phyloP scores from a whole-genome alignment of 2,797 vertebrate genomes.

The Leucoraja ocellata region DNA sequence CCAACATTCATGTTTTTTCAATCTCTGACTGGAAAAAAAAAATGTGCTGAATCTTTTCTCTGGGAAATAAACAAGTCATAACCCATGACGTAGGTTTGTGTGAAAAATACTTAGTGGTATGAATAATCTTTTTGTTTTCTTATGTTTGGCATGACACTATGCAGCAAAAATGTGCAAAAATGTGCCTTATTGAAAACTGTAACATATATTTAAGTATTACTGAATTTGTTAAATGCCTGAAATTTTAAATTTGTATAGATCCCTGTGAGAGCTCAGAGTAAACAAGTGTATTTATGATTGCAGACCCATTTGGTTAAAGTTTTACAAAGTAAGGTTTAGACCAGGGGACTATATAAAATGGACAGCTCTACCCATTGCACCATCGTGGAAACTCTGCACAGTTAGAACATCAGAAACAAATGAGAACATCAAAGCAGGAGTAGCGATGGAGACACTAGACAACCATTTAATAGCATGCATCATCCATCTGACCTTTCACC shows the following conservation, averaged over 20 bases:
- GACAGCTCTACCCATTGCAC: not conserved
- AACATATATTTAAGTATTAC: not conserved
- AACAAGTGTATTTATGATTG: not conserved
- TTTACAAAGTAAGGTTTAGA: not conserved
- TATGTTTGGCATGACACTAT: not conserved
- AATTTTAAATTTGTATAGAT: not conserved
- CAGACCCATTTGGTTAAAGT: not conserved
- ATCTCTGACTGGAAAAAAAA: not conserved
- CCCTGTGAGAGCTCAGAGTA: not conserved
- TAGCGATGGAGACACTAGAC: too few species aligned
- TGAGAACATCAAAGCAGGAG: too few species aligned
- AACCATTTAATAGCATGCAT: too few species aligned
- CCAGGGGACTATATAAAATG: not conserved
- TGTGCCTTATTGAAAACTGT: not conserved
- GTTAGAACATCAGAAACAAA: too few species aligned
- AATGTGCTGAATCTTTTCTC: not conserved
- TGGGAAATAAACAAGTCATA: not conserved
- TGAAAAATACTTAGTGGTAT: not conserved
- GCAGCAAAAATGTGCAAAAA: not conserved
- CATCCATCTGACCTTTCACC: too few species aligned
- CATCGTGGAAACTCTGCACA: not conserved
- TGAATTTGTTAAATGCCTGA: not conserved
- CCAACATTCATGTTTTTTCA: not conserved
- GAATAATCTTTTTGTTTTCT: not conserved
- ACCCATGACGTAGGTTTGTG: not conserved